phyloP scores from a whole-genome alignment of 2,797 vertebrate genomes.

The Hemitrygon akajei region DNA sequence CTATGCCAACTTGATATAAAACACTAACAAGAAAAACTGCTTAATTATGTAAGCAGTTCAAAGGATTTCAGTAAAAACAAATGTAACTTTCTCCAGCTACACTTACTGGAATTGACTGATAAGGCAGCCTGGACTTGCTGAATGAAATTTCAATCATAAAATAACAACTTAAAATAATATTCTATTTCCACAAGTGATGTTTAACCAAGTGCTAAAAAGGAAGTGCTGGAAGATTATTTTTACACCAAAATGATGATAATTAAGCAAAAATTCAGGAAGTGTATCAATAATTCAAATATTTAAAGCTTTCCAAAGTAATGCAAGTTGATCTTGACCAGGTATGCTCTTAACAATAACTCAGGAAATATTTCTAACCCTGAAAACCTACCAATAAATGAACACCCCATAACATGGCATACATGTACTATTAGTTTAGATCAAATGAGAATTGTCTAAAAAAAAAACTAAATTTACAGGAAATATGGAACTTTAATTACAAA shows the following conservation, averaged over 20 bases:
- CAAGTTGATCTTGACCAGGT: not conserved
- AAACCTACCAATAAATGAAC: too few species aligned
- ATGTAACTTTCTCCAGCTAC: not conserved
- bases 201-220: not conserved
- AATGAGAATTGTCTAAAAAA: not conserved
- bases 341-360: not conserved
- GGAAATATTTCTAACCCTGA: not conserved
- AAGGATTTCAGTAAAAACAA: not conserved
- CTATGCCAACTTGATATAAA: not conserved
- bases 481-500: not conserved
- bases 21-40: not conserved
- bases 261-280: not conserved
- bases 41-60: not conserved
- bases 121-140: not conserved
- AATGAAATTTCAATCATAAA: too few species aligned
- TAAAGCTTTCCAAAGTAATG: not conserved
- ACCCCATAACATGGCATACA: not conserved
- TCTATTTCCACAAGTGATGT: not conserved
- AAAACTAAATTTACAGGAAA: not conserved
- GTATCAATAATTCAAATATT: not conserved
- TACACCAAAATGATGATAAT: not conserved
- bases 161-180: not conserved
- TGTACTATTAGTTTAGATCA: not conserved
- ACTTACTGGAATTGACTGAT: not conserved
- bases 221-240: not conserved